Conservation (phyloP, 1,140 invertebrate species). For the Cheumatopsyche charites region DNA sequence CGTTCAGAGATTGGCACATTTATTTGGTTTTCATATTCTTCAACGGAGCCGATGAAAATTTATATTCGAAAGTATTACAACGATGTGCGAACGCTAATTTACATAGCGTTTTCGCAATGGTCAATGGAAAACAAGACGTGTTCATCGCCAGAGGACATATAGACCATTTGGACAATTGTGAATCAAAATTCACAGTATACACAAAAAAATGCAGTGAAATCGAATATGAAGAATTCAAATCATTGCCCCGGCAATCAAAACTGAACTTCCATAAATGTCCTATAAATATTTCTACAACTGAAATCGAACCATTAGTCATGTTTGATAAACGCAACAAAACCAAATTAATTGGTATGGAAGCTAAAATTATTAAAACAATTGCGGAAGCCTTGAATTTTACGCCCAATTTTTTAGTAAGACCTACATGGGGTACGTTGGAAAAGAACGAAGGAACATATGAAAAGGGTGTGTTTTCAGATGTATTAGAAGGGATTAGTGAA, state of each 20-base stretch:
- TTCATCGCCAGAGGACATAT: neutral
- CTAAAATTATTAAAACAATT: neutral
- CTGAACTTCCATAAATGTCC: constrained; percentile 2
- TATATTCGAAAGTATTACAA: neutral
- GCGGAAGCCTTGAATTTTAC: constrained; percentile 10
- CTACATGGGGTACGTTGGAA: neutral
- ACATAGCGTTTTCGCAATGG: neutral
- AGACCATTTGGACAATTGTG: neutral
- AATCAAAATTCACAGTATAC: neutral
- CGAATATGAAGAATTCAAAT: neutral
- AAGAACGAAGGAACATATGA: neutral
- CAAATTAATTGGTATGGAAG: neutral
- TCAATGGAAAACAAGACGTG: neutral
- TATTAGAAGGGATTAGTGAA: neutral
- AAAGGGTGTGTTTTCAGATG: neutral
- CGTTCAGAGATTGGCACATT: neutral
- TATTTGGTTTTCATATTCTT: constrained; percentile 8
- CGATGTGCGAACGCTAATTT: neutral
- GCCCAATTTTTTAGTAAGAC: neutral
- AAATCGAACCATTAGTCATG: neutral
- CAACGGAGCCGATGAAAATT: neutral
- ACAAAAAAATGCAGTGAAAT: neutral
- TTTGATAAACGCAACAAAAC: neutral
- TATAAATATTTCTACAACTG: neutral
- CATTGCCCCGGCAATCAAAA: neutral